phyloP scores from a whole-genome alignment of 1,140 invertebrate species.

The Sitodiplosis mosellana region DNA sequence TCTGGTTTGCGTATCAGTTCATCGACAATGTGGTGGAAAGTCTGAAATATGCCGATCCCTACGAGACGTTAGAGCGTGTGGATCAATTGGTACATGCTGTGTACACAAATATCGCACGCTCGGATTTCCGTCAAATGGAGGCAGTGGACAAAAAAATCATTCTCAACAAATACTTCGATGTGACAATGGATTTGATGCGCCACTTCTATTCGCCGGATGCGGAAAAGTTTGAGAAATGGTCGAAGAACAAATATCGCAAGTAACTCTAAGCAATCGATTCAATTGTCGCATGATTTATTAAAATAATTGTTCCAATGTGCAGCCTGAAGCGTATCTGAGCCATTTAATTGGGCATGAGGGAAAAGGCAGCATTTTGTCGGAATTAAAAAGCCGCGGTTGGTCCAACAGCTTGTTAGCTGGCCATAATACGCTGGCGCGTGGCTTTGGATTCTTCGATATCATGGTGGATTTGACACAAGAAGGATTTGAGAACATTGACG shows the following conservation, averaged over 20 bases:
- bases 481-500: constrained; percentile 68
- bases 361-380: constrained; percentile 77
- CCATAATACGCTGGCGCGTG: constrained; percentile 50
- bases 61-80: constrained; percentile 8
- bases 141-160: constrained; percentile 7
- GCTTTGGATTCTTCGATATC: constrained; percentile 79
- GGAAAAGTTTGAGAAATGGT: constrained; percentile 6
- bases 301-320: constrained; percentile 16
- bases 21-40: constrained; percentile 7
- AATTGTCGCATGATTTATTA: constrained; percentile 1
- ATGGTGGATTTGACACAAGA: constrained; percentile 83
- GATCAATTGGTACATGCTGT: constrained; percentile 4
- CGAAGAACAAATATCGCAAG: constrained; percentile 5
- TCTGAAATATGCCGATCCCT: constrained; percentile 8
- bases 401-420: constrained; percentile 72
- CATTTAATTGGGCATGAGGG: constrained; percentile 94
- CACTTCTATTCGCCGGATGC: constrained; percentile 8
- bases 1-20: constrained; percentile 10
- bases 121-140: constrained; percentile 5
- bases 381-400: constrained; percentile 75
- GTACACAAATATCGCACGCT: constrained; percentile 4
- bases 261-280: background rate
- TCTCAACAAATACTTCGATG: constrained; percentile 7
- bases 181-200: constrained; percentile 6
- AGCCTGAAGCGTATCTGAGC: constrained; percentile 78